Evolutionary conservation across 2,113 vertebrate species (phyloP).

Genomic region (Azemiops feae): DNA sequence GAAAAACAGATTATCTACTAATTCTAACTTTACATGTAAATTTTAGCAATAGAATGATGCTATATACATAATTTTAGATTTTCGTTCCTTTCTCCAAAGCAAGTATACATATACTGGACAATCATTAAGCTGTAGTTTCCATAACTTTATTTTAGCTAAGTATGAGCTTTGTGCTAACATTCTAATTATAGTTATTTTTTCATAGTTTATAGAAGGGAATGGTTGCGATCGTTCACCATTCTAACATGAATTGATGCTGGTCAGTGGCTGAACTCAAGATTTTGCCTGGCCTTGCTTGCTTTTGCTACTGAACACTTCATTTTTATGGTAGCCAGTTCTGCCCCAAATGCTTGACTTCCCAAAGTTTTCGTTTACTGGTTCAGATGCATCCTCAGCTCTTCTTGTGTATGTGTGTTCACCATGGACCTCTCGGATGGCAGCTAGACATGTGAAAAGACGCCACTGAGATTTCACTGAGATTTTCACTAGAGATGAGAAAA

Average conservation of each 20-base stretch:
- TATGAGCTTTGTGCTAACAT: background rate
- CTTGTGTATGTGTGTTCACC: background rate
- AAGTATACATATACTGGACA: background rate
- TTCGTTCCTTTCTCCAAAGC: background rate
- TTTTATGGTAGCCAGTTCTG: background rate
- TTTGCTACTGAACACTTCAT: background rate
- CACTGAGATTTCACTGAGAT: too few relatives aligned
- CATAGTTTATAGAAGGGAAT: background rate
- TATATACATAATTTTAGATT: background rate
- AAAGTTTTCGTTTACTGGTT: background rate
- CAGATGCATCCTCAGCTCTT: background rate
- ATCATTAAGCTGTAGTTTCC: background rate
- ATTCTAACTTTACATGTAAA: background rate
- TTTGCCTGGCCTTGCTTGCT: background rate
- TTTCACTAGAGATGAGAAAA: too few relatives aligned
- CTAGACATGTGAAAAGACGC: background rate
- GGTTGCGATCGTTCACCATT: background rate
- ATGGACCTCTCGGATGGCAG: background rate
- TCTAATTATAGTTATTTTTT: background rate
- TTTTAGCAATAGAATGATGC: background rate
- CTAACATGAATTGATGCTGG: background rate
- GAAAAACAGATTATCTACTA: background rate
- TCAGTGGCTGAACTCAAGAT: background rate
- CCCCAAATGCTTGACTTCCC: background rate
- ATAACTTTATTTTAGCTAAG: background rate